Evolutionary conservation across 2,888 invertebrate genomes (phyloP), one percentile per base, ranked within the genome.

Genomic region (Ryuthela nishihirai): DNA sequence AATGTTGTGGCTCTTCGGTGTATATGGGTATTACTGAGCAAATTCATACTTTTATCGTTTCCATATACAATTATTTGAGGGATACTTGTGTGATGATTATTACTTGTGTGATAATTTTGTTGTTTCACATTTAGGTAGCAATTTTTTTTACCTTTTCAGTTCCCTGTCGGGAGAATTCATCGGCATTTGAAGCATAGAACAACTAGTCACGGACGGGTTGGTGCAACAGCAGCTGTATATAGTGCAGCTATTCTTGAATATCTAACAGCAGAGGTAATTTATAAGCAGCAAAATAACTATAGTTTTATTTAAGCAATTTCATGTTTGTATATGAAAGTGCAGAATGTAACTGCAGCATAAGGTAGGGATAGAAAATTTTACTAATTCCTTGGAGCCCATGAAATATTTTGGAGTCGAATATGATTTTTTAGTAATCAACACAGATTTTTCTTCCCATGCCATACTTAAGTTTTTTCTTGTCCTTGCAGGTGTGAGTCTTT

Each of bases 241-340:
- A 94, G 94, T 70, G 98, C 99, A 66, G 99, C 99, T 77, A 99
- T 99, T 78, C 81, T 99, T 76, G 99, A 99, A 82, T 99, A 99
- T 79, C 82, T 99, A 70, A 99, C 99, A 65, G 99, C 99, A 75
- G 99, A 99, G 83, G 97, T 97, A 80, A 83, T n/a, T n/a, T n/a
- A n/a, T n/a, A n/a, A n/a, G n/a, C n/a, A n/a, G n/a, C n/a, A n/a
- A n/a, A n/a, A 20, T 29, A 29, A n/a, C 23, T 41, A 17, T 20
- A 36, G 17, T 12, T 12, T 29, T 29, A 10, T 29, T n/a, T n/a
- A n/a, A n/a, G n/a, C n/a, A n/a, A n/a, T n/a, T n/a, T n/a, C n/a
- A n/a, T n/a, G n/a, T n/a, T n/a, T n/a, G n/a, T n/a, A n/a, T n/a
- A n/a, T n/a, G n/a, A n/a, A n/a, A n/a, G n/a, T n/a, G n/a, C n/a